These are phyloP conservation scores for Petrolisthes cinctipes DNA, from an alignment of 2,888 invertebrate species.

Conservation along the genomic window DNA sequence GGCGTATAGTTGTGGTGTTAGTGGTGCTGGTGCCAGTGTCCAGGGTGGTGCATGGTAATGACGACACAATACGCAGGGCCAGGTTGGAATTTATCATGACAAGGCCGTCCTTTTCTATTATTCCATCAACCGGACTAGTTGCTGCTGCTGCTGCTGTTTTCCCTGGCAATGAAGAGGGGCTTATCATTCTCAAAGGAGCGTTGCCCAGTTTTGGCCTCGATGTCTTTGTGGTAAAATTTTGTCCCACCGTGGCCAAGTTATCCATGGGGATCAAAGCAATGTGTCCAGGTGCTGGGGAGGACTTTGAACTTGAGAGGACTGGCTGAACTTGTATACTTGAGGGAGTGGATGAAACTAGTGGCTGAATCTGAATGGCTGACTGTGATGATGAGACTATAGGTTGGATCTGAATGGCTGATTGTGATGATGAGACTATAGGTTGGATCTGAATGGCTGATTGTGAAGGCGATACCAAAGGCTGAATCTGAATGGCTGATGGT, in stretches of 20 bases:
- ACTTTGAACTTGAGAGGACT: conserved; percentile 39
- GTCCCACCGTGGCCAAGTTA: conserved; percentile 42
- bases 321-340: conserved; percentile 38
- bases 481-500: conserved; percentile 27
- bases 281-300: conserved; percentile 43
- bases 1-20: conserved; percentile 49
- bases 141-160: conserved; percentile 8
- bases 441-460: conserved; percentile 38
- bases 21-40: conserved; percentile 40
- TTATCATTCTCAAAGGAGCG: conserved; percentile 47
- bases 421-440: conserved; percentile 23
- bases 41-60: conserved; percentile 42
- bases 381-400: conserved; percentile 37
- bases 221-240: background rate
- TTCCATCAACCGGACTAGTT: conserved; percentile 27
- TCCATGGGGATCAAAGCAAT: conserved; percentile 56
- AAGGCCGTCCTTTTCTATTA: conserved; percentile 56
- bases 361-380: conserved; percentile 42
- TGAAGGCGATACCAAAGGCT: conserved; percentile 33
- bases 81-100: conserved; percentile 64
- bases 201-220: conserved; percentile 37
- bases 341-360: conserved; percentile 23
- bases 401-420: conserved; percentile 33
- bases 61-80: conserved; percentile 59
- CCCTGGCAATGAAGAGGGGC: conserved; percentile 32